phyloP scores from a whole-genome alignment of 2,797 vertebrate genomes.

The Pseudochirops cupreus region DNA sequence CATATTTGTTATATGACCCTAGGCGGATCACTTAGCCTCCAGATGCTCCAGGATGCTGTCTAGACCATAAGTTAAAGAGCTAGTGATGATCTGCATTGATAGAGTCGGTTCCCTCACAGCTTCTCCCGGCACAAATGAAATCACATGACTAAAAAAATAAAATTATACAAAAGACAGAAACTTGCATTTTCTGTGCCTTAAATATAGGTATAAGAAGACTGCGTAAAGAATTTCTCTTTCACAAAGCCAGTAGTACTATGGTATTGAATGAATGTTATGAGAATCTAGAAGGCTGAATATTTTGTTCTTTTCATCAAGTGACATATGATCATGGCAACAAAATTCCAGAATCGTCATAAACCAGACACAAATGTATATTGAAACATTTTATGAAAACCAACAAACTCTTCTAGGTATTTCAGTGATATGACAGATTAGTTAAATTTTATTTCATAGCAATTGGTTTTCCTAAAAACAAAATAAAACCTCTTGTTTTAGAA shows the following conservation, averaged over 20 bases:
- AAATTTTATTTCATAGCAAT: constrained; percentile 29
- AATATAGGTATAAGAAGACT: not conserved
- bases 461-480: constrained; percentile 44
- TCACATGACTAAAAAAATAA: not conserved
- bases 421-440: constrained; percentile 33
- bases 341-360: constrained; percentile 45
- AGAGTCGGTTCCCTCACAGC: not conserved
- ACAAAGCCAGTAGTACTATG: constrained; percentile 42
- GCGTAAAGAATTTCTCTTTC: constrained; percentile 19
- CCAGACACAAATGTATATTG: constrained; percentile 24
- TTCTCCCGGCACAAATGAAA: not conserved
- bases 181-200: not conserved
- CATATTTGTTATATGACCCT: not conserved
- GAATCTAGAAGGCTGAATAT: not conserved
- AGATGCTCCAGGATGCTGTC: not conserved
- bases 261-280: constrained; percentile 30
- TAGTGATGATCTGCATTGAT: not conserved
- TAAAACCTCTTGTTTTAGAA: constrained; percentile 35
- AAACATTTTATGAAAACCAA: constrained; percentile 22
- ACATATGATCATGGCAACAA: not conserved
- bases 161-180: not conserved
- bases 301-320: constrained; percentile 55
- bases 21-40: not conserved
- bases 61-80: not conserved
- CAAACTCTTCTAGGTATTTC: constrained; percentile 10